Evolutionary conservation across 2,797 vertebrate genomes (phyloP), one percentile per base, ranked within the genome.

Genomic region (Sebastes trivittatus): DNA sequence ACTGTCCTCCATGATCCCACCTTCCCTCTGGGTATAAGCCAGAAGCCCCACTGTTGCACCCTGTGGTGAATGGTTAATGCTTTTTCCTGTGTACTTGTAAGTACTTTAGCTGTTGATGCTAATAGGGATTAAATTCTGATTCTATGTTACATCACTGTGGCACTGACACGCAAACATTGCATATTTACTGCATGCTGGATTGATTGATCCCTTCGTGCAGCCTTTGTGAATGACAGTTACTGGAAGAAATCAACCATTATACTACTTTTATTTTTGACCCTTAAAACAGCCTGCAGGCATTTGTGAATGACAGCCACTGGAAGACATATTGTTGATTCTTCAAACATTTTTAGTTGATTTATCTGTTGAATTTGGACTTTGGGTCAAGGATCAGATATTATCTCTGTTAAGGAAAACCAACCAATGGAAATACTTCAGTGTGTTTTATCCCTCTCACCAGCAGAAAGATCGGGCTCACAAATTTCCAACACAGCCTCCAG

Each of bases 401-500:
- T 63, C 25, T 16, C 56, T 49, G 13, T 75, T 27, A 5, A 22
- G n/a, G n/a, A 74, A 63, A 73, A 60, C 11, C 20, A 54, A 11
- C 5, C 5, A 55, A 13, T 34, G 18, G 11, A 29, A 58, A 16
- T 49, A 22, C 22, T 27, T 36, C 1, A 34, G 3, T 54, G 8
- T 29, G 64, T 10, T 18, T 61, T 52, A 25, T 61, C 66, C 10
- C 16, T 77, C 97, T 93, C 86, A 99, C 98, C 97, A 99, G 84
- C 72, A 99, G 96, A 94, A 99, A 99, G 75, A 94, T 94, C 9
- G 98, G 98, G 84, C 98, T 99, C 92, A 99, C 97, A 88, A 98
- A 99, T 93, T 99, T 99, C 98, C 98, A 99, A 92, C 98, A 99
- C 59, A 99, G 74, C 90, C 98, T 97, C 98, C 98, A 99, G 91